Conservation (phyloP, 1,140 invertebrate genomes). For the Bombus pascuorum region DNA sequence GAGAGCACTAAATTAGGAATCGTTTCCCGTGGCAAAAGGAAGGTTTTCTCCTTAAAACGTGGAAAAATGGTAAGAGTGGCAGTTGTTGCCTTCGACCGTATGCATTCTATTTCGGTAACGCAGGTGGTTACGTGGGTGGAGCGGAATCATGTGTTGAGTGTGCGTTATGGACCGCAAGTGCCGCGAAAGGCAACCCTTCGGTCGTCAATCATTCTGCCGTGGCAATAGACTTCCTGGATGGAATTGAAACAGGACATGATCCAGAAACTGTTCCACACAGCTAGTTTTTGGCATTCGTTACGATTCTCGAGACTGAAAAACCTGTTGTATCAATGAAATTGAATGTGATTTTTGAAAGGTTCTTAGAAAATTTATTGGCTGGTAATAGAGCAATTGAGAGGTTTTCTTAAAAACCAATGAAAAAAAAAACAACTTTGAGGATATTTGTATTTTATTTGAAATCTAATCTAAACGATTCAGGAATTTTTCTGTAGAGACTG, state of each 20-base stretch:
- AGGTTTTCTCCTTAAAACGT: not conserved
- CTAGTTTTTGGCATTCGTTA: not conserved
- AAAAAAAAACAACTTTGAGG: too few relatives aligned
- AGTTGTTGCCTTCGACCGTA: not conserved
- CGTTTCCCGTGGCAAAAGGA: not conserved
- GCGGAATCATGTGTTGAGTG: slow-evolving; percentile 54
- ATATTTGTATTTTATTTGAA: too few relatives aligned
- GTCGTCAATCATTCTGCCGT: slow-evolving; percentile 60
- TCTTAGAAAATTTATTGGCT: not conserved
- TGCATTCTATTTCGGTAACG: slow-evolving; percentile 58
- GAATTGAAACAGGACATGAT: slow-evolving; percentile 21
- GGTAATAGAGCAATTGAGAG: not conserved
- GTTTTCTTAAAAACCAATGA: too few relatives aligned
- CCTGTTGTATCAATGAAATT: too few relatives aligned
- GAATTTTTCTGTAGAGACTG: too few relatives aligned
- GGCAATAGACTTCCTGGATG: slow-evolving; percentile 51
- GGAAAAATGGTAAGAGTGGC: not conserved
- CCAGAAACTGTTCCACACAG: slow-evolving; percentile 36
- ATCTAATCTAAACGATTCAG: too few relatives aligned
- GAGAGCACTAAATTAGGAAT: not conserved
- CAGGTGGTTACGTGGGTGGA: slow-evolving; percentile 58
- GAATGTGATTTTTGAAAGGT: too few relatives aligned
- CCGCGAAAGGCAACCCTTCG: slow-evolving; percentile 56
- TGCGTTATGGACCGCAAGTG: slow-evolving; percentile 59
- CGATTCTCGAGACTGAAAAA: not conserved